These are phyloP conservation scores for Monopis laevigella DNA, from an alignment of 2,888 invertebrate species.

Conservation along the genomic window DNA sequence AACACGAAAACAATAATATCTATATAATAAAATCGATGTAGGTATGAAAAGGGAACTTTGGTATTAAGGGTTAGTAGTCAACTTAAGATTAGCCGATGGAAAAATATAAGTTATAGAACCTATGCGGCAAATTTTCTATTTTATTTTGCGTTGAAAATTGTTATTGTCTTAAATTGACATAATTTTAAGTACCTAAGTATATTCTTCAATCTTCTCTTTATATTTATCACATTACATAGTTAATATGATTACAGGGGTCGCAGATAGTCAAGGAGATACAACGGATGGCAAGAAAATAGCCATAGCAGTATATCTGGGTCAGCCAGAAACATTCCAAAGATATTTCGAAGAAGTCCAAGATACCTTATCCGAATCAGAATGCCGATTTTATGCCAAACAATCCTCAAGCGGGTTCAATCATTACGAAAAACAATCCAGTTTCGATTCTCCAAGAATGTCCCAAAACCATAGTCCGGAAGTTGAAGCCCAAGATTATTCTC, in stretches of 20 bases:
- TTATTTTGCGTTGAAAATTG: too few relatives aligned
- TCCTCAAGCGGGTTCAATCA: constrained; percentile 52
- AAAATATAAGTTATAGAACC: too few relatives aligned
- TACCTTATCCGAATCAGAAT: constrained; percentile 71
- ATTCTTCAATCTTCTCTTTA: too few relatives aligned
- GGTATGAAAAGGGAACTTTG: too few relatives aligned
- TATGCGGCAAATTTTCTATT: too few relatives aligned
- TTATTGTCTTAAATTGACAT: too few relatives aligned
- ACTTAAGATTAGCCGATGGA: too few relatives aligned
- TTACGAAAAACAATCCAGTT: constrained; percentile 56
- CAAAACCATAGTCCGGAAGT: constrained; percentile 56
- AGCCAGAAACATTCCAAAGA: constrained; percentile 79
- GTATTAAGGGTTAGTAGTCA: too few relatives aligned
- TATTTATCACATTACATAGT: too few relatives aligned
- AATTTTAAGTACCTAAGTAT: too few relatives aligned
- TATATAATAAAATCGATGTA: too few relatives aligned
- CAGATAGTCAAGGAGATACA: constrained; percentile 71
- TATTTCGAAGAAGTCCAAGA: constrained; percentile 74
- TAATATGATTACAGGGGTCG: constrained; percentile 42
- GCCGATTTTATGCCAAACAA: constrained; percentile 67
- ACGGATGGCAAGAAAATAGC: constrained; percentile 88
- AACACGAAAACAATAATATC: too few relatives aligned
- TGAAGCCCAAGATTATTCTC: constrained; percentile 52
- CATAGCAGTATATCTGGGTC: constrained; percentile 88
- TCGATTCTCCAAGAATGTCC: constrained; percentile 54